Evolutionary conservation across 2,797 vertebrate genomes (phyloP).

Genomic region (Cossypha polioptera): DNA sequence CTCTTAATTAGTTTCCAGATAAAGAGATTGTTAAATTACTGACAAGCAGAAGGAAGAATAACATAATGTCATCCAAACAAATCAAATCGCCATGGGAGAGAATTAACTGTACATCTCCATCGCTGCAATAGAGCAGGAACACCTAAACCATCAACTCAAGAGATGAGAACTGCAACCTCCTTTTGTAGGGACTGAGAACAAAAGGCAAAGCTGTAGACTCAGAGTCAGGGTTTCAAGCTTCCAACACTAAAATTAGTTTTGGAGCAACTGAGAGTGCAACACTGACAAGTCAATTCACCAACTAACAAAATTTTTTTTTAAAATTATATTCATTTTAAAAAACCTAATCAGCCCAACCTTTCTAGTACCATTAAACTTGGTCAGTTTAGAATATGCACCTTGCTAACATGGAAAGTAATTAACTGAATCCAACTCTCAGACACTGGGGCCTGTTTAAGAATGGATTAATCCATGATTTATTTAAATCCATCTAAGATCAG

Average conservation of each 20-base stretch:
- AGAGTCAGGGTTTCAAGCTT: not conserved
- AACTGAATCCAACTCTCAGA: not conserved
- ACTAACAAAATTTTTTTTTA: not conserved
- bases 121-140: not conserved
- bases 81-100: not conserved
- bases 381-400: not conserved
- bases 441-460: constrained; percentile 4
- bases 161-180: not conserved
- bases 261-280: not conserved
- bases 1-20: not conserved
- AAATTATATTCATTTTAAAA: not conserved
- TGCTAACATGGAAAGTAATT: not conserved
- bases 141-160: not conserved
- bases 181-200: not conserved
- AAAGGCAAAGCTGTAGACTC: not conserved
- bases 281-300: not conserved
- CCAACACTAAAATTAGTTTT: not conserved
- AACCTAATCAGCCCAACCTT: fast-evolving
- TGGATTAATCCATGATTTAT: constrained; percentile 4
- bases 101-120: not conserved
- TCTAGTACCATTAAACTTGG: not conserved
- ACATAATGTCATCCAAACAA: not conserved
- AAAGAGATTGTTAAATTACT: not conserved
- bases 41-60: not conserved
- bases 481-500: not conserved